phyloP scores from a whole-genome alignment of 2,113 vertebrate species.

The Petroica traversi region DNA sequence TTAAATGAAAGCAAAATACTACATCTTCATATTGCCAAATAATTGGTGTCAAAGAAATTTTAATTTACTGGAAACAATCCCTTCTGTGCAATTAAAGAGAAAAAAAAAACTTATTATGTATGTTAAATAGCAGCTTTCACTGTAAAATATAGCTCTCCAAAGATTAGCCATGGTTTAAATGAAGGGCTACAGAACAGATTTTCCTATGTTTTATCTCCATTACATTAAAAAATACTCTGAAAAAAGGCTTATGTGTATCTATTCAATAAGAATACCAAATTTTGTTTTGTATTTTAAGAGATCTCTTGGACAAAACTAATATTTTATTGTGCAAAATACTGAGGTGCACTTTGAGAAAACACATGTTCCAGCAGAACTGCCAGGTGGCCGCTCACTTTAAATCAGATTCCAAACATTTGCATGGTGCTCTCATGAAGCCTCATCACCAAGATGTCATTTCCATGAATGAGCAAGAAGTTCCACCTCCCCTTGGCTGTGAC shows the following conservation, averaged over 20 bases:
- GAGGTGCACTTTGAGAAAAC: not conserved
- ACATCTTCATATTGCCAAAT: conserved; percentile 38
- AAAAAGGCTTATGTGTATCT: not conserved
- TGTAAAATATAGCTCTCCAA: conserved; percentile 26
- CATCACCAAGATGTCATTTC: not conserved
- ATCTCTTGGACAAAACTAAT: not conserved
- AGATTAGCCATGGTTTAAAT: conserved; percentile 13
- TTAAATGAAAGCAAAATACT: conserved; percentile 51
- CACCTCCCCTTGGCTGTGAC: not conserved
- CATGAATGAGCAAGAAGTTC: not conserved
- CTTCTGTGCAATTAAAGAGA: not conserved
- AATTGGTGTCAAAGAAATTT: conserved; percentile 47
- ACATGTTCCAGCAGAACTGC: not conserved
- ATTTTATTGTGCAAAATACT: not conserved
- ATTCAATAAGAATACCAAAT: not conserved
- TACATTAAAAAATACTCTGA: not conserved
- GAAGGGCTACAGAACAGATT: not conserved
- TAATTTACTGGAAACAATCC: conserved; percentile 41
- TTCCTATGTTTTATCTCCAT: not conserved
- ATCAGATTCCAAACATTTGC: not conserved
- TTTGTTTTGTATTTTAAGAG: not conserved
- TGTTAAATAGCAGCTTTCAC: conserved; percentile 10
- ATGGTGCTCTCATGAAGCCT: not conserved
- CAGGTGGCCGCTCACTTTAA: not conserved
- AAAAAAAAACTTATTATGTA: not conserved